Base-by-base conservation (phyloP, 2,113 vertebrate species). In the Xiphorhynchus elegans region DNA sequence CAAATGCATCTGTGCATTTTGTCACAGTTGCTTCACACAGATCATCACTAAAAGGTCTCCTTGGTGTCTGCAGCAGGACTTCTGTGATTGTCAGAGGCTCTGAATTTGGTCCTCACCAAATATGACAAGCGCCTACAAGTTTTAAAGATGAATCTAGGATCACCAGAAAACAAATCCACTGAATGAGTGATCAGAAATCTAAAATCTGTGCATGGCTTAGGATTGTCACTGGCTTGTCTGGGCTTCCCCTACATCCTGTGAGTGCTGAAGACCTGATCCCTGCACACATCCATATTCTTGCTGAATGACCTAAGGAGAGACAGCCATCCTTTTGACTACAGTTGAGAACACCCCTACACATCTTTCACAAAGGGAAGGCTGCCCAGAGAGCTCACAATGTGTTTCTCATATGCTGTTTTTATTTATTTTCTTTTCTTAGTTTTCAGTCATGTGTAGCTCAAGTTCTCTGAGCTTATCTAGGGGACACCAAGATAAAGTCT, bases 191-290 rank as follows among this genome's bases (percentile, higher is more conserved):
- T 69, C 24, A 49, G 37, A 87, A 84, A 62, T 78, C 20, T 7
- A 23, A 63, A 76, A 46, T 21, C 20, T 52, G 1, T 59, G 3
- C 7, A 10, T n/a, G 11, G 5, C 12, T 64, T 64, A 39, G 13
- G 26, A 18, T 39, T 60, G 2, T 1, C 23, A 7, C 1, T 29
- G 11, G 0, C 0, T 89, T 7, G 16, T 46, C 3, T 8, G 13
- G n/a, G 50, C 9, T 3, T 49, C 5, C 11, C 16, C 4, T 23
- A 4, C 4, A 53, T 10, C 4, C 24, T 60, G 8, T 31, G 19
- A n/a, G 12, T 29, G 11, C 2, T 50, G 18, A 31, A 4, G 17
- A 68, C 23, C 13, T 31, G 28, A 42, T 11, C 6, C 3, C 17
- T 21, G 42, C 20, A 68, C 6, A 17, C 4, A 31, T 29, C 58